These are phyloP conservation scores for Phenganax stokvisi DNA, from an alignment of 92 coral and sea anemone genomes.

Conservation along the genomic window DNA sequence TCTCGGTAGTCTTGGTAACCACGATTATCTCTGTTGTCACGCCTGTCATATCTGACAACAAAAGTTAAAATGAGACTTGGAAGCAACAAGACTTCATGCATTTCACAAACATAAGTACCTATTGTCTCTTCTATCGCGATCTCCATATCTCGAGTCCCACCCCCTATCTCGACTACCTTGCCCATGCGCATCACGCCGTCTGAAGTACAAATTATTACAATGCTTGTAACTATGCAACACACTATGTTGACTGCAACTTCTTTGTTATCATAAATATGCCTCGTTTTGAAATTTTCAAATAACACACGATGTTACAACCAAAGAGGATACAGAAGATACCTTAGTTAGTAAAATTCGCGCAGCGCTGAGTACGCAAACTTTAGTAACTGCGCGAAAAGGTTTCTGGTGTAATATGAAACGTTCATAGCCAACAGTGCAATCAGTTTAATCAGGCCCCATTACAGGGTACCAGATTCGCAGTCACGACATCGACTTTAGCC, in stretches of 20 bases:
- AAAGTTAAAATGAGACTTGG: background rate
- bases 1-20: constrained; percentile 55
- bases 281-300: too few relatives aligned
- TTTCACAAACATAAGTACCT: background rate
- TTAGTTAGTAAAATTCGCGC: too few relatives aligned
- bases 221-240: background rate
- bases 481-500: too few relatives aligned
- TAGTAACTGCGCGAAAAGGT: too few relatives aligned
- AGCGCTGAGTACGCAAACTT: too few relatives aligned
- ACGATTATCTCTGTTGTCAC: constrained; percentile 59
- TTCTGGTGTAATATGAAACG: too few relatives aligned
- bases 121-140: constrained; percentile 25
- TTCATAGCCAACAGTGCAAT: too few relatives aligned
- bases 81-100: background rate
- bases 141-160: constrained; percentile 52
- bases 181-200: constrained; percentile 49
- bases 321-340: background rate
- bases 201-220: constrained; percentile 26
- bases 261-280: background rate
- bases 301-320: too few relatives aligned
- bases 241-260: background rate
- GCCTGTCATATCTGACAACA: constrained; percentile 39
- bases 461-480: too few relatives aligned
- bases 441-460: too few relatives aligned
- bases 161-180: constrained; percentile 41